Base-by-base conservation (phyloP, 2,888 invertebrate species). In the Caenorhabditis afra region DNA sequence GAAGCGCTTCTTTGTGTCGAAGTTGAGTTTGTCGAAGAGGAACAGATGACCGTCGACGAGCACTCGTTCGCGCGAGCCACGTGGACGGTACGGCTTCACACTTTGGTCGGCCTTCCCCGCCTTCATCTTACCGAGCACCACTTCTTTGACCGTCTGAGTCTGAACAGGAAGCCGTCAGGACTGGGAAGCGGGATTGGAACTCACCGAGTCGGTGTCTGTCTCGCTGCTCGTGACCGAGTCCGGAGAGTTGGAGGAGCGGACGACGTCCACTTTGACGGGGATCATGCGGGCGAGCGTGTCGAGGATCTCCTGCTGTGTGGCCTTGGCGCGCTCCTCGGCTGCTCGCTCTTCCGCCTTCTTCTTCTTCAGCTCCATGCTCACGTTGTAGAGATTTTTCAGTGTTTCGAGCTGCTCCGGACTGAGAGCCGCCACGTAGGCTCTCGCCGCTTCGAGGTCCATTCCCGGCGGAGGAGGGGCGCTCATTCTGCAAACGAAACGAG, bases 1-100 rank as follows among this genome's bases (percentile, higher is more conserved):
- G 62, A 71, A 71, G 16, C 39, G 47, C 71, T 71, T 71, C 44
- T 71, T 71, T 29, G 29, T n/a, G 20, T 71, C 71, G 44, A 57
- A 71, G 2, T 55, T 62, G 14, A 23, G 18, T 29, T 71, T 71
- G 57, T 71, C 71, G 49, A 71, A 71, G 8, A 57, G 7, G 50
- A 47, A 71, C 0, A 71, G 37, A 39, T 64, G 44, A 11, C 5
- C 22, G 23, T 71, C 62, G 49, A 55, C 62, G 35, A 64, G 29
- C 14, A 62, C 23, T 10, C 71, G 62, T 7, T 71, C 71, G 1
- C 71, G 61, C 3, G 37, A 18, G 1, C 52, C 50, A 29, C 70
- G 61, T 18, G 70, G 55, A 14, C 52, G 52, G 45, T 70, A 62
- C 12, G 53, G 66, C 14, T 49, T 47, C n/a, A 20, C 23, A 14